Evolutionary conservation across 2,113 vertebrate genomes (phyloP), one percentile per base, ranked within the genome.

Genomic region (Murina feae): DNA sequence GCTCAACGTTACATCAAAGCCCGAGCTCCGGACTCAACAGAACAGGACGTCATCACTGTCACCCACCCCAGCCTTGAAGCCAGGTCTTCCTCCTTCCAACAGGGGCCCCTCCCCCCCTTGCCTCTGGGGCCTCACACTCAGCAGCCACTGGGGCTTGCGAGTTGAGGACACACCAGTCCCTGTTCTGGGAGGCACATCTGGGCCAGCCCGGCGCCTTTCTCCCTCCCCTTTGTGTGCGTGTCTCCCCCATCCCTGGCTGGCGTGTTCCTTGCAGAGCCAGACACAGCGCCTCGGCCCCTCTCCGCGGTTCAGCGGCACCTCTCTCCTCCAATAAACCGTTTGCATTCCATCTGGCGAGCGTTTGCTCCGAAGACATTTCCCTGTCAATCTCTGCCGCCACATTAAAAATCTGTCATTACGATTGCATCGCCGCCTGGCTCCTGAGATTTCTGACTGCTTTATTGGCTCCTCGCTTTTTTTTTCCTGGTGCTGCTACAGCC

Each of bases 261-360:
- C 76, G 97, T 97, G 97, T 98, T 98, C 95, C 97, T 60, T 66
- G 95, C 97, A 97, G 95, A 95, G 97, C 97, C 97, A 97, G 98
- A 97, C 98, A 97, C 97, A 95, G 98, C 98, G 98, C 98, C 98
- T 97, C 98, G 96, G 95, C 75, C 97, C 98, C 97, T 98, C 97
- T 97, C 97, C 97, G 96, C 82, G 97, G 98, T 98, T 98, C 97
- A 98, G 97, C 91, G 93, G 97, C 95, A 96, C 97, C 98, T 98
- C 98, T 99, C 99, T 99, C 98, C 99, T 99, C 98, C 99, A 99
- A 98, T 99, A 99, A 99, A 99, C 99, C 98, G 99, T 99, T 99
- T 98, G 99, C 99, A 98, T 99, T 99, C 99, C 99, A 99, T 99
- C 99, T 99, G 99, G 99, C 99, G 98, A 98, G 98, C 98, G 98